Base-by-base conservation (phyloP, 2,888 invertebrate genomes). In the Amorpha juglandis region DNA sequence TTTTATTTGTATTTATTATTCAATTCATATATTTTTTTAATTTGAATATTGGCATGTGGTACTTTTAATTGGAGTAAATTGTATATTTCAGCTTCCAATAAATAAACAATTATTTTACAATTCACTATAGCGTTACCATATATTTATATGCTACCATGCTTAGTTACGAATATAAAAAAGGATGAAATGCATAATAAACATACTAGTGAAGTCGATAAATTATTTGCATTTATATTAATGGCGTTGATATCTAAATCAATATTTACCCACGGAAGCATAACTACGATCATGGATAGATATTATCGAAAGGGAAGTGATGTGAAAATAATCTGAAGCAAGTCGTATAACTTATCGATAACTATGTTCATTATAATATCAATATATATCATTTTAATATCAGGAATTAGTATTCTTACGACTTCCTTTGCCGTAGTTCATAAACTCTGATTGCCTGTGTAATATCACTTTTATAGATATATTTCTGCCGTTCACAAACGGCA, bases 401-500 rank as follows among this genome's bases (percentile, higher is more conserved):
- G 12, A 38, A 11, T 58, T 58, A 19, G 16, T 38, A 58, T 38
- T 8, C 9, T n/a, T n/a, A 35, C 14, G 19, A 9, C 38, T 6
- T 14, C n/a, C 16, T 19, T 16, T 12, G 58, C 42, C 42, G 16
- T 58, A 11, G 16, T 62, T 50, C 50, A 50, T 75, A 72, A 75
- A 69, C 69, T 70, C 74, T 72, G 62, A 67, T 74, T 58, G 58
- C 58, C 58, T 19, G 58, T 58, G 58, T 21, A 58, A 42, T 58
- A 58, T 58, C 58, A 58, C 58, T 58, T 58, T 58, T 58, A 58
- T 58, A 58, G 58, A 12, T 58, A 81, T 82, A 86, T 82, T 83
- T 83, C 75, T 77, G 75, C 86, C 81, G 79, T 64, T 58, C 74
- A 71, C 71, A 74, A 70, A 71, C 74, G 68, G 78, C 63, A 35